These are phyloP conservation scores for Myiopsitta monachus DNA, from an alignment of 2,113 vertebrate genomes.

Conservation along the genomic window DNA sequence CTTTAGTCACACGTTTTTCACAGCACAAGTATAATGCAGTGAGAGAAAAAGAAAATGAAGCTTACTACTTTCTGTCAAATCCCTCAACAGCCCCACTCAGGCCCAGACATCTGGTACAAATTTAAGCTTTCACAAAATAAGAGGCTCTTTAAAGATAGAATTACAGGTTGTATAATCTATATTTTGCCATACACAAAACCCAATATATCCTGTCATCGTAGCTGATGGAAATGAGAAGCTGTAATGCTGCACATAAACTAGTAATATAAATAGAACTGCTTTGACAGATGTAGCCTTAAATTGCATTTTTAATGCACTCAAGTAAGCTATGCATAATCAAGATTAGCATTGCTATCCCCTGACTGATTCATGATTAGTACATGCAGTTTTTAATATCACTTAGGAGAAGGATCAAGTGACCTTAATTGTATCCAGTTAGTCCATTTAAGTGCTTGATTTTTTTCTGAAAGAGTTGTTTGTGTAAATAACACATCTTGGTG, in stretches of 20 bases:
- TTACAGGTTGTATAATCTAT: background rate
- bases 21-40: background rate
- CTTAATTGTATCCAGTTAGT: constrained; percentile 5
- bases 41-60: background rate
- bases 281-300: background rate
- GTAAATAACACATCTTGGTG: background rate
- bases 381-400: background rate
- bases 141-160: background rate
- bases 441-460: background rate
- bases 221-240: background rate
- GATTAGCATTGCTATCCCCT: background rate
- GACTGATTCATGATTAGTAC: background rate
- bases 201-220: background rate
- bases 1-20: background rate
- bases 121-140: background rate
- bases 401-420: background rate
- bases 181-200: background rate
- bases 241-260: background rate
- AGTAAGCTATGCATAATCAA: background rate
- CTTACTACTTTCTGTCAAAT: background rate
- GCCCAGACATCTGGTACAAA: background rate
- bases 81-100: background rate
- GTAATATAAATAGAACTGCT: background rate
- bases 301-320: background rate
- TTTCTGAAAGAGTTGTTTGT: background rate